Conservation (phyloP, 2,797 vertebrate genomes). For the Acanthis flammea region DNA sequence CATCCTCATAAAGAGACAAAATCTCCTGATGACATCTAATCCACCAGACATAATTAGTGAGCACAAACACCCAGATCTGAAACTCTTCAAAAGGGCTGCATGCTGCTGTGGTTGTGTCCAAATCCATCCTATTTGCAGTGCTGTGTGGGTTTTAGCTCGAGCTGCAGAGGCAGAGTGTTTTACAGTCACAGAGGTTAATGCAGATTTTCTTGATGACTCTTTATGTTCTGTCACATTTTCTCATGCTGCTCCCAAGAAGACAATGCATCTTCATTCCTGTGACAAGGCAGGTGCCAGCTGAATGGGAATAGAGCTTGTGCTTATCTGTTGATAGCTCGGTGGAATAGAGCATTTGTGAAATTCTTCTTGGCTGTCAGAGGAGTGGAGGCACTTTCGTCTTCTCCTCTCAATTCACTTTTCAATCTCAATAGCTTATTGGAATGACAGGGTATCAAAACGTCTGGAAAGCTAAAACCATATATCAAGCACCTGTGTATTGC, state of each 20-base stretch:
- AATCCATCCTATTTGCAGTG: background rate
- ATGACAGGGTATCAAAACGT: conserved; percentile 37
- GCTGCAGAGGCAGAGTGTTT: conserved; percentile 2
- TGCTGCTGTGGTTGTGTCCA: background rate
- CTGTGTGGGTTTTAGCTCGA: conserved; percentile 34
- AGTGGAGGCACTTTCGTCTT: background rate
- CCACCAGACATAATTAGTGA: background rate
- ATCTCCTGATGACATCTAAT: background rate
- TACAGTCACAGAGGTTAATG: conserved; percentile 4
- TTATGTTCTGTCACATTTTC: background rate
- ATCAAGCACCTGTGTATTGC: conserved; percentile 23
- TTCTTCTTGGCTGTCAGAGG: conserved; percentile 28
- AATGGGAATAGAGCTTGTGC: background rate
- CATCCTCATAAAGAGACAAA: background rate
- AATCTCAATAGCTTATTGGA: conserved; percentile 48
- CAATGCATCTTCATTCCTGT: conserved; percentile 30
- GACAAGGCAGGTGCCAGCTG: background rate
- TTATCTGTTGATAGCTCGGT: background rate
- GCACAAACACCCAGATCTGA: background rate
- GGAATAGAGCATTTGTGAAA: conserved; percentile 27
- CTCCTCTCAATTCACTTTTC: conserved; percentile 43
- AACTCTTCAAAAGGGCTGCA: background rate
- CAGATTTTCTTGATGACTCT: background rate
- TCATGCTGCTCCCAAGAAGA: background rate
- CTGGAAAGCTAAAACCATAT: conserved; percentile 25